Base-by-base conservation (phyloP, 2,113 vertebrate genomes). In the Archilochus colubris region DNA sequence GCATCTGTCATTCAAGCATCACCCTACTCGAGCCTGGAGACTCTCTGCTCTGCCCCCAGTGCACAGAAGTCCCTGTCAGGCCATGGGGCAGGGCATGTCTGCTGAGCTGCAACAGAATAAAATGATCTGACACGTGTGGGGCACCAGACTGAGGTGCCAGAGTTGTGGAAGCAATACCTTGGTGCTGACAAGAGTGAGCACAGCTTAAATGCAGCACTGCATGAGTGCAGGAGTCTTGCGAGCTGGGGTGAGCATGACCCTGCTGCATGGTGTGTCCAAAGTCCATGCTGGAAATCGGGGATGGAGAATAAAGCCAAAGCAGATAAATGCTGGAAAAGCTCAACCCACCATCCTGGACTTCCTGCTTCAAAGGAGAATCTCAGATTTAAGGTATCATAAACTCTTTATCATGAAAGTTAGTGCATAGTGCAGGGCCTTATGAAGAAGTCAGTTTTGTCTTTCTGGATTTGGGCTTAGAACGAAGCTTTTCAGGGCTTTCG, bases 71-170 rank as follows among this genome's bases (percentile, higher is more conserved):
- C 33, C 28, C 21, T 48, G 21, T 7, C 18, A 46, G 48, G 53
- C 21, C 46, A 62, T 63, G 82, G 27, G 11, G 14, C 16, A 40
- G 18, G 27, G 6, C 14, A 13, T 2, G 9, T 36, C 55, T 63
- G 1, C 36, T 70, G 1, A 1, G 1, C n/a, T 70, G 1, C 1
- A 46, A 14, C 24, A 59, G 17, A 66, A 36, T 5, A 86, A 36
- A 28, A 23, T 3, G 3, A 30, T 7, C 51, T 74, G 36, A 31
- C 20, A 2, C 3, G 5, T 8, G 0, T 69, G 38, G 72, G 81
- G 44, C 57, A 43, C 12, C 30, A 23, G 44, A 7, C 8, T 12
- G 38, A 40, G 48, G 23, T 48, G 44, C 53, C 53, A 75, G 63
- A 54, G 24, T n/a, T 54, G 27, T 40, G 69, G 62, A 48, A 82